Evolutionary conservation across 1,140 invertebrate genomes (phyloP), one percentile per base, ranked within the genome.

Genomic region (Drosophila quadrilineata): DNA sequence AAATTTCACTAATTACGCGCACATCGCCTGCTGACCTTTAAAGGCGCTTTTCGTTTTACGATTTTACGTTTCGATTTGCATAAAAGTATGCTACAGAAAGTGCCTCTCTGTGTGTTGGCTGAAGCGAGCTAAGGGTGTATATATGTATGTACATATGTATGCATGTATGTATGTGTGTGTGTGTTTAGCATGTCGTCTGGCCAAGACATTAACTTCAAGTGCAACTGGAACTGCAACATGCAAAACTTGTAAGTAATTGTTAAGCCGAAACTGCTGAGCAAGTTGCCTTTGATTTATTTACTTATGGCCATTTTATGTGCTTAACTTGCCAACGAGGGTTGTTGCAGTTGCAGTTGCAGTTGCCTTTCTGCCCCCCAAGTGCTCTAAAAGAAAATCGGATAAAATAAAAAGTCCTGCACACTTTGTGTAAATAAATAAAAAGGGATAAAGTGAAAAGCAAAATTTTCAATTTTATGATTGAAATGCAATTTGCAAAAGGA

Each of bases 1-100:
- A 64, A 79, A 82, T 79, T 82, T 85, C 77, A 85, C 77, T 82
- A 82, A 82, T 82, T 82, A 82, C 77, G 69, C 64, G n/a, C n/a
- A n/a, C n/a, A n/a, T n/a, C n/a, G n/a, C n/a, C 64, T 36, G 29
- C 35, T 56, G 69, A 62, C 64, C 69, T 68, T 57, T 77, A 82
- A 82, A 82, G 28, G 16, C 33, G 52, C n/a, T n/a, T n/a, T n/a
- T n/a, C n/a, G n/a, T n/a, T n/a, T n/a, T n/a, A n/a, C n/a, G n/a
- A n/a, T n/a, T 62, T 45, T 54, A 65, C 45, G 36, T 59, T 40
- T 50, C 62, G 62, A 66, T 66, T 66, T 60, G 57, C 63, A 46
- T 46, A 45, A 60, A 24, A 60, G 57, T 53, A 46, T 40, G 57
- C 63, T 45, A 52, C 52, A 19, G 10, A 0, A 12, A 17, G 14